These are phyloP conservation scores for Sinopyrophorus schimmeli DNA, from an alignment of 2,888 invertebrate genomes.

Conservation along the genomic window DNA sequence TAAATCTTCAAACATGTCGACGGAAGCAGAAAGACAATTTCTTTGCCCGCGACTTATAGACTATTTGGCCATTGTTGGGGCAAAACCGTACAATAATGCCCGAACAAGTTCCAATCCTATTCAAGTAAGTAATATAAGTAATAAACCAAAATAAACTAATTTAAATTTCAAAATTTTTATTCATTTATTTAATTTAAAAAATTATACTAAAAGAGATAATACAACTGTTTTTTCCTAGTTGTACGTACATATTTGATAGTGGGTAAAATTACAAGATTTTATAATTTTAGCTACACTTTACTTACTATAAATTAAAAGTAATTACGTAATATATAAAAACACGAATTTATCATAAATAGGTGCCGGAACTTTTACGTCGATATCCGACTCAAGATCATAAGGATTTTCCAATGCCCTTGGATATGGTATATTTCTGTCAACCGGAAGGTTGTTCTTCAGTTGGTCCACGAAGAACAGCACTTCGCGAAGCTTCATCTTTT, in stretches of 20 bases:
- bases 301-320: too few relatives aligned
- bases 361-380: conserved; percentile 91
- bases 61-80: conserved; percentile 96
- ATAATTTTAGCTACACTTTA: too few relatives aligned
- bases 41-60: conserved; percentile 88
- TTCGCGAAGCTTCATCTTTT: conserved; percentile 92
- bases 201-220: too few relatives aligned
- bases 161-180: too few relatives aligned
- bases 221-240: too few relatives aligned
- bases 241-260: too few relatives aligned
- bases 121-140: conserved; percentile 75
- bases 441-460: conserved; percentile 97
- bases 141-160: too few relatives aligned
- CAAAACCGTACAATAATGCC: conserved; percentile 69
- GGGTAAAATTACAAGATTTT: too few relatives aligned
- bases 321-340: too few relatives aligned
- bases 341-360: too few relatives aligned
- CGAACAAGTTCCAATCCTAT: conserved; percentile 74
- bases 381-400: conserved; percentile 95
- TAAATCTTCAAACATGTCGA: conserved; percentile 47
- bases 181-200: too few relatives aligned
- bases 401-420: conserved; percentile 95
- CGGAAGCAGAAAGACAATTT: conserved; percentile 75
- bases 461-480: conserved; percentile 81
- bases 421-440: conserved; percentile 99